phyloP scores from a whole-genome alignment of 2,888 invertebrate species.

The Lacanobia wlatinum region DNA sequence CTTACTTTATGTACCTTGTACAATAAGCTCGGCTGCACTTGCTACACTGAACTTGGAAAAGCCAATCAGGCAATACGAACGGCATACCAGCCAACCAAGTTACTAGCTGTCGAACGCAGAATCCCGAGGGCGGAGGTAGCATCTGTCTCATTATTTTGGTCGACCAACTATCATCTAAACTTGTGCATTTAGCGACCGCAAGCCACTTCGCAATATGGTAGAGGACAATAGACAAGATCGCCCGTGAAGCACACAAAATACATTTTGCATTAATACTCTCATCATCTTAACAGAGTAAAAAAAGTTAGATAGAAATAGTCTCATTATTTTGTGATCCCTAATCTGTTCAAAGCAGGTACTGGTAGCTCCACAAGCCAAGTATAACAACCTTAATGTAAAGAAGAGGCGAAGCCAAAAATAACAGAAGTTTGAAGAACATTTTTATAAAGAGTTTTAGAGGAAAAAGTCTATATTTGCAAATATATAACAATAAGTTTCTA shows the following conservation, averaged over 20 bases:
- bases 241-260: constrained; percentile 17
- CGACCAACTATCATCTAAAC: not conserved
- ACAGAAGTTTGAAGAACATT: constrained; percentile 14
- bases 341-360: constrained; percentile 49
- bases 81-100: not conserved
- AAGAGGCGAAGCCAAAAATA: constrained; percentile 36
- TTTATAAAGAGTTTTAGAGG: constrained; percentile 35
- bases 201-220: too few relatives aligned
- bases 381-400: constrained; percentile 12
- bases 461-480: constrained; percentile 13
- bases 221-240: not conserved
- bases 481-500: not conserved
- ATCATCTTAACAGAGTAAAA: constrained; percentile 25
- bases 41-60: not conserved
- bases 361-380: constrained; percentile 48
- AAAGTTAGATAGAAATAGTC: constrained; percentile 28
- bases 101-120: not conserved
- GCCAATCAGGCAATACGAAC: not conserved
- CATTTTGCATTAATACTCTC: constrained; percentile 29
- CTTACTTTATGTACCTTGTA: not conserved
- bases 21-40: not conserved
- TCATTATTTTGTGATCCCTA: constrained; percentile 37
- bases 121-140: not conserved
- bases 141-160: not conserved
- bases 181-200: not conserved